Evolutionary conservation across 2,113 vertebrate species (phyloP).

Genomic region (Cyanoliseus patagonus): DNA sequence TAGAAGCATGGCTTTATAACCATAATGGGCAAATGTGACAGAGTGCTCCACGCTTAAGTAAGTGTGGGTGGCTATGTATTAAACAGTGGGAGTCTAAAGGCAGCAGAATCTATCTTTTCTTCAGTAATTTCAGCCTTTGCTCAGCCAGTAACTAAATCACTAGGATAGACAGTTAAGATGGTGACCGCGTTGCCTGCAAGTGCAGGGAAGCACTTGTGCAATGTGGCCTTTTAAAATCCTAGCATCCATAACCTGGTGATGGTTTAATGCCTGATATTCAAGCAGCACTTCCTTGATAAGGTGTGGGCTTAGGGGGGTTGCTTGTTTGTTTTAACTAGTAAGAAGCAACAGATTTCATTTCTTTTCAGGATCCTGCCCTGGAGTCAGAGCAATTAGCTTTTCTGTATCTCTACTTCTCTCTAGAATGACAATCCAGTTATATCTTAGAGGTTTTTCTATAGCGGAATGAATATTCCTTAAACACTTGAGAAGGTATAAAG

Average conservation of each 20-base stretch:
- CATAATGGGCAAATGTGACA: neutral
- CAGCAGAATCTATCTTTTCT: neutral
- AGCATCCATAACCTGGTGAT: neutral
- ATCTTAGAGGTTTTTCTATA: neutral
- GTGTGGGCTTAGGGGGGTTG: neutral
- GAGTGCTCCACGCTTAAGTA: neutral
- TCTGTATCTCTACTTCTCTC: neutral
- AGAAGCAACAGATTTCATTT: neutral
- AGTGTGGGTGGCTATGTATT: neutral
- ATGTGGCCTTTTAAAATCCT: neutral
- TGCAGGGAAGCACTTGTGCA: neutral
- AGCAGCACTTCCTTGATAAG: neutral
- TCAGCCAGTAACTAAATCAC: neutral
- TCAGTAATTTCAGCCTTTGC: neutral
- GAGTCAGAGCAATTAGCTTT: neutral
- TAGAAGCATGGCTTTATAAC: neutral
- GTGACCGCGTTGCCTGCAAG: neutral
- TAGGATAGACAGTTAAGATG: neutral
- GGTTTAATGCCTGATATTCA: neutral
- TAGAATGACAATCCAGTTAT: neutral
- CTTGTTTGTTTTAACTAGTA: neutral
- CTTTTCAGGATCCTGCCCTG: neutral
- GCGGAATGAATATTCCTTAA: neutral
- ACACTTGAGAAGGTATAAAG: neutral
- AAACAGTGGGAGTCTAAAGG: neutral